Evolutionary conservation across 2,888 invertebrate species (phyloP).

Genomic region (Drosophila testacea): DNA sequence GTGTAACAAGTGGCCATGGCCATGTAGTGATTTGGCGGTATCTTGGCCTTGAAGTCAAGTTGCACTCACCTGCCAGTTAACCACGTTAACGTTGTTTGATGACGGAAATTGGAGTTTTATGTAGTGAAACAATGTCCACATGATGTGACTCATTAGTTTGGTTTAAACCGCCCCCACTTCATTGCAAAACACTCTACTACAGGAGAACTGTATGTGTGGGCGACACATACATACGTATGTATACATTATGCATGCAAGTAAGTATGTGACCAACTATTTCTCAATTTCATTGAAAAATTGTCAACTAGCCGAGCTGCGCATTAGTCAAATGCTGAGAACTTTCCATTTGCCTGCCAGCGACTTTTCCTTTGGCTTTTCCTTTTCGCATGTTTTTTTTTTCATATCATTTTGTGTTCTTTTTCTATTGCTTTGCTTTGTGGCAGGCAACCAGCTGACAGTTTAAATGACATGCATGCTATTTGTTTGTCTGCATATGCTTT

Average conservation of each 20-base stretch:
- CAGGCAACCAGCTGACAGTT: constrained; percentile 57
- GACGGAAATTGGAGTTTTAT: not conserved
- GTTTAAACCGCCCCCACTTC: not conserved
- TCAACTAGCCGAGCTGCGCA: constrained; percentile 61
- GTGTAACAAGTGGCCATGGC: constrained; percentile 73
- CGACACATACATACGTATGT: not conserved
- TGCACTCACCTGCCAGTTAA: not conserved
- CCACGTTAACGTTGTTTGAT: not conserved
- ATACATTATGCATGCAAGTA: constrained; percentile 15
- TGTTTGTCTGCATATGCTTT: constrained; percentile 31
- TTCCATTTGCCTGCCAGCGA: constrained; percentile 33
- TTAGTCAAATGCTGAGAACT: constrained; percentile 67
- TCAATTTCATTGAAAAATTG: constrained; percentile 67
- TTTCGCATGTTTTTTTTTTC: constrained; percentile 24
- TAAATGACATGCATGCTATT: constrained; percentile 65
- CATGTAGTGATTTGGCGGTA: constrained; percentile 38
- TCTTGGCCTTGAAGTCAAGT: constrained; percentile 13
- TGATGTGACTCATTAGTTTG: constrained; percentile 5
- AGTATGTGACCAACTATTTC: constrained; percentile 63
- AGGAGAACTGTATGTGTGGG: not conserved
- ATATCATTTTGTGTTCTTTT: constrained; percentile 1
- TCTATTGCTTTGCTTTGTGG: constrained; percentile 29
- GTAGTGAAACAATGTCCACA: not conserved
- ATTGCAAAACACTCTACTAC: not conserved
- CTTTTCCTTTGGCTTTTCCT: constrained; percentile 21